These are phyloP conservation scores for Drosophila anceps DNA, from an alignment of 2,888 invertebrate species.

Conservation along the genomic window DNA sequence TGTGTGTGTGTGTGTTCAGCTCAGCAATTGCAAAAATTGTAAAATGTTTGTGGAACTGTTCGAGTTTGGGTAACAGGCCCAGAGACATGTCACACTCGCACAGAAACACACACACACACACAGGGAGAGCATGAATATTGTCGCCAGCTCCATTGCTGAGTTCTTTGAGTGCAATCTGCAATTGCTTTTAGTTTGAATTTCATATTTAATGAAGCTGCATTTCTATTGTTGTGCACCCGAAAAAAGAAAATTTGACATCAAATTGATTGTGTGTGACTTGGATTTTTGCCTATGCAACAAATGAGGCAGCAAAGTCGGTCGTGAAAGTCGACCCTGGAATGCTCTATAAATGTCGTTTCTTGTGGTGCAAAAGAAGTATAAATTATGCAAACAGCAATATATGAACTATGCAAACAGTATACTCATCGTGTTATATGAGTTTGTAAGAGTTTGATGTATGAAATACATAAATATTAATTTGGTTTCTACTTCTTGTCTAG, in stretches of 20 bases:
- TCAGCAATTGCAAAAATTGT: constrained; percentile 64
- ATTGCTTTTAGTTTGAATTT: constrained; percentile 76
- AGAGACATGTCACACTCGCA: constrained; percentile 37
- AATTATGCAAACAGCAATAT: background rate
- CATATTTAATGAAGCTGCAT: constrained; percentile 78
- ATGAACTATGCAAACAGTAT: no score
- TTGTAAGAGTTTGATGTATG: no score
- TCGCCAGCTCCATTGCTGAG: constrained; percentile 15
- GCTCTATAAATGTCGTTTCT: constrained; percentile 17
- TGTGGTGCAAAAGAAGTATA: background rate
- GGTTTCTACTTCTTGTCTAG: no score
- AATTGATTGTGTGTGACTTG: constrained; percentile 58
- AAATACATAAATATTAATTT: no score
- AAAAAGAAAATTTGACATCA: constrained; percentile 48
- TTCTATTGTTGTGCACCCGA: constrained; percentile 65
- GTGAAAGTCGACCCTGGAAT: background rate
- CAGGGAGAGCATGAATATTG: constrained; percentile 26
- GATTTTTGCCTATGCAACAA: constrained; percentile 49
- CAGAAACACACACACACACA: constrained; percentile 20
- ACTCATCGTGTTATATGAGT: no score
- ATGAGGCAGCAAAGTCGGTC: constrained; percentile 20
- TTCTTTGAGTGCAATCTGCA: constrained; percentile 54
- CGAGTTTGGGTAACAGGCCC: constrained; percentile 31
- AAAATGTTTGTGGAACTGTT: constrained; percentile 40
- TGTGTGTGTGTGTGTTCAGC: constrained; percentile 30